Evolutionary conservation across 2,113 vertebrate species (phyloP).

Genomic region (Anhinga anhinga): DNA sequence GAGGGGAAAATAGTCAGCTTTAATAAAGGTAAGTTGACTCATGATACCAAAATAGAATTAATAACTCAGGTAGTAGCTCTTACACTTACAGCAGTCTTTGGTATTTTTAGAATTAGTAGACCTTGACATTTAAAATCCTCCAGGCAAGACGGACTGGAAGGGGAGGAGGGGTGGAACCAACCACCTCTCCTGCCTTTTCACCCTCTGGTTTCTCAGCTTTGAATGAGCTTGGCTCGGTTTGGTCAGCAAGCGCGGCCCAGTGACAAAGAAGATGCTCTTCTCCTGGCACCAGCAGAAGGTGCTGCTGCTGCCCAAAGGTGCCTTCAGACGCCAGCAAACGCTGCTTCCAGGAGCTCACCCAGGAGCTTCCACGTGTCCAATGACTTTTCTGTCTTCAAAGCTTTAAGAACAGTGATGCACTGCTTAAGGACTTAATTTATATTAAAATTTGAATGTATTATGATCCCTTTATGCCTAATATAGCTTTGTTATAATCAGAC

Average conservation of each 20-base stretch:
- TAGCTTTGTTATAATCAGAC: background rate
- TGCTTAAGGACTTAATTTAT: background rate
- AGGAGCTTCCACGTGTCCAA: fast-evolving
- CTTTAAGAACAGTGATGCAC: background rate
- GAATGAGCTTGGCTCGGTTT: background rate
- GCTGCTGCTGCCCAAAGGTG: background rate
- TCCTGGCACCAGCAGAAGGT: background rate
- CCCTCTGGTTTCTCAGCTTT: background rate
- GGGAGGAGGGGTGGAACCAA: background rate
- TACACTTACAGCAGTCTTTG: background rate
- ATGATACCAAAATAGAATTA: background rate
- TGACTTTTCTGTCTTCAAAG: background rate
- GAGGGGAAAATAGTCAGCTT: background rate
- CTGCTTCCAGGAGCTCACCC: background rate
- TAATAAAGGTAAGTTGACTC: background rate
- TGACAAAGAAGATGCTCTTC: background rate
- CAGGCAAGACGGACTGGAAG: background rate
- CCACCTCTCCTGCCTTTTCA: background rate
- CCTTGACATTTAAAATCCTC: background rate
- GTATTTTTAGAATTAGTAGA: background rate
- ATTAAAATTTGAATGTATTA: background rate
- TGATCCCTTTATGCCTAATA: background rate
- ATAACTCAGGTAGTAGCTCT: background rate
- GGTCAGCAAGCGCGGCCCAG: background rate
- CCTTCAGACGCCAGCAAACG: fast-evolving